Base-by-base conservation (phyloP, 2,113 vertebrate genomes). In the Caranx melampygus region DNA sequence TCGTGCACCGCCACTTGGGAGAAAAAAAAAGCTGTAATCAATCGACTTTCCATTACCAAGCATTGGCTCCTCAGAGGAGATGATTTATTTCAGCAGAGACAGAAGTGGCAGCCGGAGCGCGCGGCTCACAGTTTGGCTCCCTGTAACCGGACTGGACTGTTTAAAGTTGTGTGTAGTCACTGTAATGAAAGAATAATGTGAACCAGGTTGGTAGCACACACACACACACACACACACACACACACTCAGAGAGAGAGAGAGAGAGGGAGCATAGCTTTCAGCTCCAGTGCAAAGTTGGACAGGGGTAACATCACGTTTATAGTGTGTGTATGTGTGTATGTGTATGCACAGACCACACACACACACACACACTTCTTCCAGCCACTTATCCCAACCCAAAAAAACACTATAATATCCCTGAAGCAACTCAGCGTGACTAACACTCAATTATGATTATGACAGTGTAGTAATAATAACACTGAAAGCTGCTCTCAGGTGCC, bases 141-240 rank as follows among this genome's bases (percentile, higher is more conserved):
- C 44, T 57, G 31, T 68, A 35, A 81, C 86, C 52, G 62, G 37
- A 81, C 73, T 63, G 83, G 60, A 81, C 90, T 89, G 82, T 79
- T 89, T 88, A 79, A 88, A 89, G 78, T 87, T 87, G 88, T 79
- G 79, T 79, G 79, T 7, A 88, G 89, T 83, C 85, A 88, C 82
- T 92, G 60, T 92, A 93, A 92, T 93, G 91, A 91, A 92, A 84
- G 81, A 89, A 87, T 92, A 93, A 93, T 89, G 80, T 63, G 86
- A 93, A 90, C 82, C 91, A 91, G 88, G 81, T 78, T 88, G 82
- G 81, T 72, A 62, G 88, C 86, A 26, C 26, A 26, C 26, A 26
- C 26, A 26, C 26, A 26, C 26, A 26, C 26, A 26, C 26, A 26
- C 26, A 26, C 26, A 26, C 26, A 26, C 26, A 26, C 26, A 26